Evolutionary conservation across 2,113 vertebrate species (phyloP), one percentile per base, ranked within the genome.

Genomic region (Melanocharis versteri): DNA sequence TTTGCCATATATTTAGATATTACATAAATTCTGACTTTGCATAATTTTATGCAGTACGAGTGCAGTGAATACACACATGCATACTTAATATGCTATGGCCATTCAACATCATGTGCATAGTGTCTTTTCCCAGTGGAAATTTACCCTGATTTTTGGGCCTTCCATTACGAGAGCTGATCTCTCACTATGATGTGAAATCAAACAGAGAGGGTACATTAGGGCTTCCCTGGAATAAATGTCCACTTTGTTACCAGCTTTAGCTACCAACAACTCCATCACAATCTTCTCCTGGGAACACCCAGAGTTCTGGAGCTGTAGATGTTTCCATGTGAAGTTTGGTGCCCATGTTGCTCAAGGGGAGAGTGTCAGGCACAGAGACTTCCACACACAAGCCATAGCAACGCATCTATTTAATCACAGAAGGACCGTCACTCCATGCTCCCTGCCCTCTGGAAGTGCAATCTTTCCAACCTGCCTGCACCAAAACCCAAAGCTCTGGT

Each of bases 21-120:
- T 86, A 68, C 47, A 89, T 89, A 93, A 89, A 96, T 90, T 91
- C 83, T 62, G 40, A 54, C 76, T 88, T 93, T 3, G 10, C 40
- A 40, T 75, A 20, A 66, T 94, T 91, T 87, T 78, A 60, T 87
- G 68, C 57, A 51, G 69, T 71, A 76, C 37, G 0, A 3, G 33
- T 51, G 51, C 76, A 35, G 56, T 47, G 58, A 77, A 90, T 89
- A 77, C 35, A 64, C 42, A 83, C 51, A 40, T 1, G 5, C 33
- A 64, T 18, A 60, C 28, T 87, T 64, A 80, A 73, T 62, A 58
- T 1, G 1, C 35, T 70, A 10, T 31, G 54, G 47, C 54, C 47
- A 80, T 88, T 70, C 53, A 71, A 37, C 33, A 60, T 48, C 28
- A 22, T 21, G 45, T 47, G 75, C 79, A 76, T 14, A n/a, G 31